Conservation (phyloP, 53 echinoderm and acorn worm species). For the Echinarachnius parma region DNA sequence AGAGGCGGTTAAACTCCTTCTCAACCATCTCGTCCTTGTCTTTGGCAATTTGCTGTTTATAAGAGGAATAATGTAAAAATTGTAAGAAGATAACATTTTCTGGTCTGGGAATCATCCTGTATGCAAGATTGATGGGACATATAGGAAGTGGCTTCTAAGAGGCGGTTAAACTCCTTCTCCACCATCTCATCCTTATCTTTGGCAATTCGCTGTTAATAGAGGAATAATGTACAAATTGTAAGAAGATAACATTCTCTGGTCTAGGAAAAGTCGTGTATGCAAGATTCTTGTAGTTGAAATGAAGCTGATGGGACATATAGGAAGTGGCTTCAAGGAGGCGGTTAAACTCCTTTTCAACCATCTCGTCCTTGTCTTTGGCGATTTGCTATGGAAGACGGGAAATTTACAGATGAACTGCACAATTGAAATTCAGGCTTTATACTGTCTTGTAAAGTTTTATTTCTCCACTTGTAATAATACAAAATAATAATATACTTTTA, state of each 20-base stretch:
- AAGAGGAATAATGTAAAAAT: no score
- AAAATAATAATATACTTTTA: no score
- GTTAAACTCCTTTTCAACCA: constrained; percentile 98
- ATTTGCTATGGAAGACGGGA: constrained; percentile 59
- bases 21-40: constrained; percentile 99
- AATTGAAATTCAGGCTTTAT: no score
- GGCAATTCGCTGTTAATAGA: constrained; percentile 65
- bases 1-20: constrained; percentile 87
- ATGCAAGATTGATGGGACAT: constrained; percentile 98
- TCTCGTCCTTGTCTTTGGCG: constrained; percentile 97
- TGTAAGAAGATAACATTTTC: no score
- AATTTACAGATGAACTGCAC: no score
- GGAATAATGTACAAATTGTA: no score
- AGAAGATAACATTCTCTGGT: no score
- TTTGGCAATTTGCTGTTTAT: constrained; percentile 78
- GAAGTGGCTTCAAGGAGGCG: constrained; percentile 93
- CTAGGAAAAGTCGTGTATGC: no score
- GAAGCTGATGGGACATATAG: constrained; percentile 94
- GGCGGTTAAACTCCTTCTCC: constrained; percentile 91
- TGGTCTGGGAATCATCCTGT: no score
- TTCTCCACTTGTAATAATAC: no score
- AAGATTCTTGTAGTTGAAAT: constrained; percentile 97
- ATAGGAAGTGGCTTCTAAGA: constrained; percentile 92
- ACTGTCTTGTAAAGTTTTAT: no score
- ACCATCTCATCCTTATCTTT: constrained; percentile 99